phyloP scores from a whole-genome alignment of 2,888 invertebrate species.

The Vesta saturnalis region DNA sequence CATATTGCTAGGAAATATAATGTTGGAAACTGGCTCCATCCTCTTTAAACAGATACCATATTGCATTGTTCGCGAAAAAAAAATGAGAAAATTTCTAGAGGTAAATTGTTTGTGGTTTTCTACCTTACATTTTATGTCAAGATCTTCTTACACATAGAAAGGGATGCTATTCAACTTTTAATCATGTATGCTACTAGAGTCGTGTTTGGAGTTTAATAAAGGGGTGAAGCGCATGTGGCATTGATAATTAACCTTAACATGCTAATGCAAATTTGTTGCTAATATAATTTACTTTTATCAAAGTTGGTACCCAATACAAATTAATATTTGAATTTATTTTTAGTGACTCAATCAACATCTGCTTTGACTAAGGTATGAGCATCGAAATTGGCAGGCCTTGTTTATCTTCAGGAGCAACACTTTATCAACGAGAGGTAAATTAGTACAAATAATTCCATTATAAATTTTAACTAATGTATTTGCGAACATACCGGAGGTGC shows the following conservation, averaged over 20 bases:
- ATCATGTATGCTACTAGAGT: slow-evolving; percentile 3
- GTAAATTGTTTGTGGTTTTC: slow-evolving; percentile 4
- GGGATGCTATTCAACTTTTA: neutral
- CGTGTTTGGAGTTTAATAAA: neutral
- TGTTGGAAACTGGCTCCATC: too few relatives aligned
- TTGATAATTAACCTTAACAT: neutral
- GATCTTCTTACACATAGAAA: neutral
- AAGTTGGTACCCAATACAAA: neutral
- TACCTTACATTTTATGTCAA: neutral
- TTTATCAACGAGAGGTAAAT: slow-evolving; percentile 15
- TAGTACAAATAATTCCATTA: too few relatives aligned
- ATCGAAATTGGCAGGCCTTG: slow-evolving; percentile 19
- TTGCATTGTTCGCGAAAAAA: neutral
- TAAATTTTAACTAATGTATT: neutral
- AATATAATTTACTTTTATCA: neutral
- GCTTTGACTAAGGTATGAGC: slow-evolving; percentile 13
- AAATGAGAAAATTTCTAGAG: neutral
- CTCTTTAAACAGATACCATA: neutral
- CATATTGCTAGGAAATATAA: too few relatives aligned
- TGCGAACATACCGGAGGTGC: neutral
- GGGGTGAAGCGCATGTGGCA: neutral
- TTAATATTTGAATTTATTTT: neutral
- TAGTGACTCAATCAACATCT: neutral
- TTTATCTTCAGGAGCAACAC: slow-evolving; percentile 8
- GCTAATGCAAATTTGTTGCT: neutral